Evolutionary conservation across 35 echinoderm and acorn worm genomes (phyloP), one percentile per base, ranked within the genome.

Genomic region (Anneissia japonica): DNA sequence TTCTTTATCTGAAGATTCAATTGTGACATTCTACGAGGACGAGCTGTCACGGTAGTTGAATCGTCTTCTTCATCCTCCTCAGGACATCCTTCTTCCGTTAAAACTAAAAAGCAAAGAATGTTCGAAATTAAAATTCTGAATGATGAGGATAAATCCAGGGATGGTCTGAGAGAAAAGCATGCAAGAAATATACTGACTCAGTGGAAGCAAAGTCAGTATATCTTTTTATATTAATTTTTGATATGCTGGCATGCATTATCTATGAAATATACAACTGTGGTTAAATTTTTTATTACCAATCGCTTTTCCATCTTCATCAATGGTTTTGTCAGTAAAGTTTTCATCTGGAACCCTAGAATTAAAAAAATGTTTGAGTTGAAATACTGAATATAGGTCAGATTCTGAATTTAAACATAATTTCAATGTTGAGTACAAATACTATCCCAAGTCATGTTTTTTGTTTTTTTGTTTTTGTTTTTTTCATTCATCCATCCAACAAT

Each of bases 61-160:
- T 92, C 87, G 46, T 91, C 96, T 38, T 86, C 96, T 86, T 94
- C 96, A 51, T 94, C 96, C 39, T 98, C 96, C 37, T 91, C 92
- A 31, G 93, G 89, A 16, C 85, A 88, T 73, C 88, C 91, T 38
- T 85, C 89, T 91, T 30, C 45, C 32, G 74, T 29, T 77, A 75
- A 32, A 6, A 26, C 32, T 37, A 32, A 32, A 80, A 45, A n/a
- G n/a, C n/a, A n/a, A n/a, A n/a, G n/a, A n/a, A n/a, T n/a, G n/a
- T n/a, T n/a, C n/a, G n/a, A n/a, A n/a, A n/a, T n/a, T n/a, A n/a
- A n/a, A n/a, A n/a, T n/a, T n/a, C n/a, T n/a, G n/a, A n/a, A n/a
- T n/a, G n/a, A n/a, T n/a, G n/a, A n/a, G n/a, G n/a, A n/a, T n/a
- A n/a, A n/a, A n/a, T n/a, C n/a, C n/a, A n/a, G n/a, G n/a, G n/a